These are phyloP conservation scores for Marronus borbonicus DNA, from an alignment of 2,888 invertebrate species.

Conservation along the genomic window DNA sequence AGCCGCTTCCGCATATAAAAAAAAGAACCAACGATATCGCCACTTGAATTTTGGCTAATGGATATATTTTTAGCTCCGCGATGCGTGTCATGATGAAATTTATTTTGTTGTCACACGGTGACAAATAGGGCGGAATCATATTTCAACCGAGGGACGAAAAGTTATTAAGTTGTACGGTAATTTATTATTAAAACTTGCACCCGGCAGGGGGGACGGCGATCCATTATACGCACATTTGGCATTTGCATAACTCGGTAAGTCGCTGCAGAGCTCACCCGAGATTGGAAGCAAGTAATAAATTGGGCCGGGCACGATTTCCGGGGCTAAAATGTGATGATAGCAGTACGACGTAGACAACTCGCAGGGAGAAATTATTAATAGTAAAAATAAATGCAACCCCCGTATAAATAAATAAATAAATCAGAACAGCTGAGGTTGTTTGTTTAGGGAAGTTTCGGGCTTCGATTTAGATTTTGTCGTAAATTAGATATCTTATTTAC, in stretches of 20 bases:
- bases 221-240: constrained; percentile 47
- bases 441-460: constrained; percentile 35
- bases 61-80: constrained; percentile 38
- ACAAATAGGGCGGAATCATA: constrained; percentile 44
- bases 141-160: constrained; percentile 39
- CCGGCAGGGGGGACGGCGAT: constrained; percentile 13
- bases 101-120: constrained; percentile 43
- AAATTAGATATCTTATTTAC: constrained; percentile 12
- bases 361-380: constrained; percentile 24
- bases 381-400: constrained; percentile 34
- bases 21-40: constrained; percentile 39
- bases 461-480: constrained; percentile 10
- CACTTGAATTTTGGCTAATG: constrained; percentile 45
- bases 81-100: constrained; percentile 39
- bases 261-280: constrained; percentile 26
- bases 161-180: constrained; percentile 47
- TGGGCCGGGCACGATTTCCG: constrained; percentile 29
- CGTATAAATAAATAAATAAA: constrained; percentile 43
- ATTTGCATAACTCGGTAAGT: constrained; percentile 43
- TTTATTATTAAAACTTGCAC: constrained; percentile 47
- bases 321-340: constrained; percentile 34
- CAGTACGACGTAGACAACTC: constrained; percentile 24
- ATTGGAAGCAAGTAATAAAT: constrained; percentile 42
- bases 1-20: background rate
- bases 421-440: constrained; percentile 26